phyloP scores from a whole-genome alignment of 2,797 vertebrate species.

The Esox masquinongy region DNA sequence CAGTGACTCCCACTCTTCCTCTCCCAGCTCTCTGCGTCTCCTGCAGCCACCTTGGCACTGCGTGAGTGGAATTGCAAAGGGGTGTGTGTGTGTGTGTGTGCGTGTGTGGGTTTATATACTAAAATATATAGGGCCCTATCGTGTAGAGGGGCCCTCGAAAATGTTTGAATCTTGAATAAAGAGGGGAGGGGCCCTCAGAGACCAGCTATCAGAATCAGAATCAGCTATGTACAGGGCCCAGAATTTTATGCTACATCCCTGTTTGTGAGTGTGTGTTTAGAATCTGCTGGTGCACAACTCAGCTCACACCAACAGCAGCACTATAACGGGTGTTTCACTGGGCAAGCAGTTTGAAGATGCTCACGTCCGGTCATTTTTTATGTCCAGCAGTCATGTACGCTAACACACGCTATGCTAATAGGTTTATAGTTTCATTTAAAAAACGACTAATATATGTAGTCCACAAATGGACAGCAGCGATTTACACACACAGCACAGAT shows the following conservation, averaged over 20 bases:
- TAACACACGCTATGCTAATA: not conserved
- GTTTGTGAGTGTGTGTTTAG: not conserved
- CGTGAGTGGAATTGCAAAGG: not conserved
- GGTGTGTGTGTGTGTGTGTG: slow-evolving; percentile 5
- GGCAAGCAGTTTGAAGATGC: not conserved
- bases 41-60: not conserved
- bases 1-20: not conserved
- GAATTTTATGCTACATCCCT: no score
- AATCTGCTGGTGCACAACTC: not conserved
- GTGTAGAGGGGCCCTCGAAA: no score
- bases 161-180: no score
- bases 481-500: not conserved
- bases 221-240: no score
- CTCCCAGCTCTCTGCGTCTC: slow-evolving; percentile 15
- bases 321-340: not conserved
- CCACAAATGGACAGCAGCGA: not conserved
- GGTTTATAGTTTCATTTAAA: not conserved
- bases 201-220: no score
- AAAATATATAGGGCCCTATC: no score
- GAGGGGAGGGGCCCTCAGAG: no score
- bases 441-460: not conserved
- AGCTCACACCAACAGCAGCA: not conserved
- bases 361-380: not conserved
- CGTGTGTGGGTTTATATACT: not conserved
- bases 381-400: not conserved